Base-by-base conservation (phyloP, 2,797 vertebrate genomes). In the Lagocephalus sceleratus region DNA sequence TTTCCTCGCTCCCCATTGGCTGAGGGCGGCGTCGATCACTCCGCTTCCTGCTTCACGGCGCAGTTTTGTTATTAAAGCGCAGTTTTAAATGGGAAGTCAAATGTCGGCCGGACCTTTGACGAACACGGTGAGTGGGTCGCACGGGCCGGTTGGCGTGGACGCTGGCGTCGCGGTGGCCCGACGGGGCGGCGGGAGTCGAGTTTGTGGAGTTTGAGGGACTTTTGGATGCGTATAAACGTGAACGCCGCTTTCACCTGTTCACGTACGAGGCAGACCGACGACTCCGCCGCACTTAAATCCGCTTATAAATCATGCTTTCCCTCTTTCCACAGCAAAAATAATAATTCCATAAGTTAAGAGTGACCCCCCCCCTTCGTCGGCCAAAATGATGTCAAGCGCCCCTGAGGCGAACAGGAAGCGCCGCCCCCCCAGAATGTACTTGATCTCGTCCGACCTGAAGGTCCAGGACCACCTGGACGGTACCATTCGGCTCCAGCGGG, bases 401-500 rank as follows among this genome's bases (percentile, higher is more conserved):
- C 63, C 75, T 0, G 88, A 85, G 8, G 76, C 66, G 20, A 60
- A 12, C 47, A 69, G 81, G 79, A 86, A 82, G 46, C 85, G 79
- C 1, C 90, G 84, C 23, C 63, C 79, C 75, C 69, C 40, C 0
- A 90, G 81, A 73, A 82, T 68, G 60, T 92, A 75, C 56, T 51
- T 92, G 81, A 66, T 91, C 23, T 61, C 73, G 57, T 71, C 79
- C 55, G 88, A 92, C 57, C 51, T 86, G 16, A 78, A 73, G 65
- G 39, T 91, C 10, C 87, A 89, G 59, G 89, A 89, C 68, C 71
- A 87, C 12, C 51, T 89, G 88, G 90, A 92, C 4, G 87, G 88
- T 20, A 72, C 85, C 82, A 87, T 91, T 55, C 60, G 71, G 17
- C 79, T 92, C n/a, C 76, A 64, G 49, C 81, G 84, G 81, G 91